Conservation (phyloP, 2,888 invertebrate species). For the Trimorus sp. region DNA sequence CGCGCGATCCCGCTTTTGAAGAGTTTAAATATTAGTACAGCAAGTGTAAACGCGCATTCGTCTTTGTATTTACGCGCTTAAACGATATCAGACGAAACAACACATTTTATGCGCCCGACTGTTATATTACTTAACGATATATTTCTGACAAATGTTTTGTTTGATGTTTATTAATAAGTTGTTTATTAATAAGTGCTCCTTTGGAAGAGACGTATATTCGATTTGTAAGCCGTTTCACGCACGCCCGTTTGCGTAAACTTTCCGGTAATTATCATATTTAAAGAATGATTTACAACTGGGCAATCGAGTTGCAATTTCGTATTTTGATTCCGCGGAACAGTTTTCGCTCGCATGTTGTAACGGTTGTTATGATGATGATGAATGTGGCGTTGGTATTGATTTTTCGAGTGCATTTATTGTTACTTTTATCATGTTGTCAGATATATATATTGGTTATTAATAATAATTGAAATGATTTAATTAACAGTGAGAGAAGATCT, state of each 20-base stretch:
- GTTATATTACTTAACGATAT: conserved; percentile 44
- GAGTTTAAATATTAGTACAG: conserved; percentile 55
- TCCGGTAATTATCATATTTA: neutral
- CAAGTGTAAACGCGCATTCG: conserved; percentile 46
- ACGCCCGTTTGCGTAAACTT: neutral
- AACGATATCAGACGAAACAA: conserved; percentile 47
- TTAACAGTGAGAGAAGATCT: too few relatives aligned
- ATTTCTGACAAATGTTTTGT: conserved; percentile 42
- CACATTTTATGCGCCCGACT: conserved; percentile 28
- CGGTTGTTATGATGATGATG: too few relatives aligned
- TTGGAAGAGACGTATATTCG: neutral
- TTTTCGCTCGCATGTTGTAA: too few relatives aligned
- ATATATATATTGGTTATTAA: too few relatives aligned
- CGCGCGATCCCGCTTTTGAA: conserved; percentile 33
- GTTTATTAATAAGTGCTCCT: neutral
- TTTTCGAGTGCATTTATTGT: too few relatives aligned
- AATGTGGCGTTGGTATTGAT: too few relatives aligned
- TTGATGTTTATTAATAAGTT: conserved; percentile 53
- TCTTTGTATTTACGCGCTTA: conserved; percentile 42
- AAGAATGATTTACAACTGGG: neutral
- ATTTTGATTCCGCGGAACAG: too few relatives aligned
- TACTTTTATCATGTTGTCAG: too few relatives aligned
- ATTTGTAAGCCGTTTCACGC: conserved; percentile 32
- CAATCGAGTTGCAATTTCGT: too few relatives aligned
- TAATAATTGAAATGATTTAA: too few relatives aligned